phyloP scores from a whole-genome alignment of 2,888 invertebrate species.

The Himalopsyche kuldschensis region DNA sequence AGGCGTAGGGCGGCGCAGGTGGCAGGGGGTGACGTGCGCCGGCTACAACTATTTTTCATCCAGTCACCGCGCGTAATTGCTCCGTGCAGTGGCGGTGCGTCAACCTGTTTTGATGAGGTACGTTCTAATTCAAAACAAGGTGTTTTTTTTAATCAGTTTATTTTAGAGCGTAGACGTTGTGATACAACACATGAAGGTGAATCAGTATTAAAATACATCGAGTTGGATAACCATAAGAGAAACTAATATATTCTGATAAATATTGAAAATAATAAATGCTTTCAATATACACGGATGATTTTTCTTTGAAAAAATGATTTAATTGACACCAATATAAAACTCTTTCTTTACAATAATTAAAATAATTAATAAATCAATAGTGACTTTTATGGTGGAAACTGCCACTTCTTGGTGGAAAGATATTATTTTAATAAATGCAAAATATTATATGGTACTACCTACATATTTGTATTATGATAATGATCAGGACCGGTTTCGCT shows the following conservation, averaged over 20 bases:
- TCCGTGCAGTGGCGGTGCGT: conserved; percentile 13
- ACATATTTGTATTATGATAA: too few relatives aligned
- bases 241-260: neutral
- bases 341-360: too few relatives aligned
- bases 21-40: neutral
- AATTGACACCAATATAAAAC: too few relatives aligned
- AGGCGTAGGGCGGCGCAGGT: neutral
- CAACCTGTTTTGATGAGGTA: neutral
- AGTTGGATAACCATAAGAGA: neutral
- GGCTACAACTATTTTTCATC: conserved; percentile 15
- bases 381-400: too few relatives aligned
- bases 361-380: too few relatives aligned
- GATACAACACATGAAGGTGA: neutral
- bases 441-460: too few relatives aligned
- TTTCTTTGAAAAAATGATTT: too few relatives aligned
- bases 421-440: too few relatives aligned
- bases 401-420: too few relatives aligned
- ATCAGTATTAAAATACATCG: neutral
- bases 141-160: neutral
- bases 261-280: too few relatives aligned
- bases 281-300: too few relatives aligned
- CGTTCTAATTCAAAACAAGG: neutral
- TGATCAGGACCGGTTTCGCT: too few relatives aligned
- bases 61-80: conserved; percentile 32
- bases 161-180: neutral